These are phyloP conservation scores for Cactoblastis cactorum DNA, from an alignment of 2,888 invertebrate genomes.

Conservation along the genomic window DNA sequence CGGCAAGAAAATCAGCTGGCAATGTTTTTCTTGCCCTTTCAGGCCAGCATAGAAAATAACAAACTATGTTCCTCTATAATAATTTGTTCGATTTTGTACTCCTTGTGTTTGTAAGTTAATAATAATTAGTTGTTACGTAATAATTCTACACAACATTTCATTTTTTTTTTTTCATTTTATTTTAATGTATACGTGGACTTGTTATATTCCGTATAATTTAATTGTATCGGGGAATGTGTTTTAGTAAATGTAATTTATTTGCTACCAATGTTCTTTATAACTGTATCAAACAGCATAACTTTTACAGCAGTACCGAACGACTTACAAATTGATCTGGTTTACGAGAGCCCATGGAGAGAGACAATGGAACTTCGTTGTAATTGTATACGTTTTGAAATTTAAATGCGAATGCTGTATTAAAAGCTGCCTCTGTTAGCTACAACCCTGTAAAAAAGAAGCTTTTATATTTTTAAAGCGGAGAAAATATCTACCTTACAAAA, in stretches of 20 bases:
- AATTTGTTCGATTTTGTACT: no score
- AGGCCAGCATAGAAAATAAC: no score
- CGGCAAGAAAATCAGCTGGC: no score
- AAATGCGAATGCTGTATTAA: background rate
- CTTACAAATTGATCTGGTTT: conserved; percentile 8
- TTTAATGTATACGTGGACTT: no score
- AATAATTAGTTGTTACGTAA: no score
- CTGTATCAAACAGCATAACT: conserved; percentile 1
- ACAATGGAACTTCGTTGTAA: conserved; percentile 8
- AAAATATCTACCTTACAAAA: no score
- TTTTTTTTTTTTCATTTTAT: no score
- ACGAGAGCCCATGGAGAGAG: background rate
- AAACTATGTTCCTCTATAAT: no score
- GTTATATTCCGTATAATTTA: background rate
- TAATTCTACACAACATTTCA: no score
- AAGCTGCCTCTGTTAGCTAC: background rate
- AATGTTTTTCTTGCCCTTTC: no score
- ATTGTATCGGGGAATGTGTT: background rate
- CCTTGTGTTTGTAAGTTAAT: no score
- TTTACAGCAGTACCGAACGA: background rate
- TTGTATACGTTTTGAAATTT: conserved; percentile 8
- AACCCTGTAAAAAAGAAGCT: background rate
- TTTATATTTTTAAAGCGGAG: background rate
- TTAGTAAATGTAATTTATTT: background rate
- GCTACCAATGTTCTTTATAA: background rate